Base-by-base conservation (phyloP, 2,113 vertebrate species). In the Trogon surrucura region DNA sequence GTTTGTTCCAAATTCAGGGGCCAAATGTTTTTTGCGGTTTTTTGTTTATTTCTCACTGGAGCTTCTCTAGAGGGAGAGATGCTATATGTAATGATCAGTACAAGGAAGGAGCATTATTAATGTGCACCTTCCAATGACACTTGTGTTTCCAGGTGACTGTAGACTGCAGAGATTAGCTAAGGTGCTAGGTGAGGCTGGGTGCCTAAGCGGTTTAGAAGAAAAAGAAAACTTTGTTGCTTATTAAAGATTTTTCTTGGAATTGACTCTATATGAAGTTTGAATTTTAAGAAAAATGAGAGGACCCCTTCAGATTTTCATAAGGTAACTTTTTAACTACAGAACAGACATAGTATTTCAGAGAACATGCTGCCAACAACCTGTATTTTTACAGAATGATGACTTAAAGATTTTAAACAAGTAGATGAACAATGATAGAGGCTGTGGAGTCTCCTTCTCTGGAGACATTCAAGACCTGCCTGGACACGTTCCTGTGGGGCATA, bases 251-350 rank as follows among this genome's bases (percentile, higher is more conserved):
- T n/a, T 10, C 15, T 75, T 82, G 45, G 27, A 89, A 71, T 4
- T 34, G 12, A 78, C 19, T 58, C 6, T 67, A n/a, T 1, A 41
- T 29, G 11, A 69, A 48, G 36, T 88, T 20, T 89, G 86, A 91
- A 90, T 94, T 96, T 95, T 94, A 96, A 93, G 38, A 44, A 13
- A 74, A 89, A 73, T 38, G 48, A 95, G 75, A 93, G 66, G 79
- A 95, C 3, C 62, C 81, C 53, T 85, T 80, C 72, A 93, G 82
- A 67, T 96, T 96, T 95, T 86, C 77, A 65, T 87, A 81, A 89
- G 60, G 66, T 78, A 89, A 22, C 54, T 53, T 91, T 81, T 85
- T 77, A 95, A 72, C 89, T 92, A 53, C 60, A 85, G 45, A 96
- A 91, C 29, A 96, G 91, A 44, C 56, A 29, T 21, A 60, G n/a